Evolutionary conservation across 1,140 invertebrate genomes (phyloP).

Genomic region (Drosophila pruinosa): DNA sequence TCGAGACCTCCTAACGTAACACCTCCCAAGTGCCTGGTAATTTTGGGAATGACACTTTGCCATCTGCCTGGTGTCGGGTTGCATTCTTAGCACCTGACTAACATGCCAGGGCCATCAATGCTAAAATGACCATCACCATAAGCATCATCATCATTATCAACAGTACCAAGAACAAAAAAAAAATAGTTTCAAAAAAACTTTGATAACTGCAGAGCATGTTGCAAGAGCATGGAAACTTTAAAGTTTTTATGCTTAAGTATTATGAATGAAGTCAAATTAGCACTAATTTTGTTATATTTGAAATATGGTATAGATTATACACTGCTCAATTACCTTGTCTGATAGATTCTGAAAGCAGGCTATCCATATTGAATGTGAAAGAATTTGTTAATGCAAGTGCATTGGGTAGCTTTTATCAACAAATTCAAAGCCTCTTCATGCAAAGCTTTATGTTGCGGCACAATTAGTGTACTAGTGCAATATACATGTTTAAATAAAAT

Average conservation of each 20-base stretch:
- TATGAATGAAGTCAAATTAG: background rate
- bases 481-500: no score
- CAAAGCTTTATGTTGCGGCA: no score
- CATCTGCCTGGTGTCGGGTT: slow-evolving; percentile 35
- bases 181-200: background rate
- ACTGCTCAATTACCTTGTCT: no score
- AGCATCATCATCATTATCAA: slow-evolving; percentile 39
- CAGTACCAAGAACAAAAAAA: slow-evolving; percentile 22
- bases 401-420: no score
- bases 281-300: no score
- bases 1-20: slow-evolving; percentile 36
- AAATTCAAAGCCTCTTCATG: no score
- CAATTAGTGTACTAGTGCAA: no score
- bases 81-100: slow-evolving; percentile 38
- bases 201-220: slow-evolving; percentile 2
- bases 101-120: slow-evolving; percentile 49
- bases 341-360: no score
- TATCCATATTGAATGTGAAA: no score
- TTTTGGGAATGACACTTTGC: slow-evolving; percentile 54
- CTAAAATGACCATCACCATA: slow-evolving; percentile 38
- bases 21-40: slow-evolving; percentile 25
- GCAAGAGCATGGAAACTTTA: slow-evolving; percentile 32
- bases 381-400: no score
- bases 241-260: background rate
- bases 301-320: no score